Evolutionary conservation across 2,888 invertebrate species (phyloP), one percentile per base, ranked within the genome.

Genomic region (Phortica okadai): DNA sequence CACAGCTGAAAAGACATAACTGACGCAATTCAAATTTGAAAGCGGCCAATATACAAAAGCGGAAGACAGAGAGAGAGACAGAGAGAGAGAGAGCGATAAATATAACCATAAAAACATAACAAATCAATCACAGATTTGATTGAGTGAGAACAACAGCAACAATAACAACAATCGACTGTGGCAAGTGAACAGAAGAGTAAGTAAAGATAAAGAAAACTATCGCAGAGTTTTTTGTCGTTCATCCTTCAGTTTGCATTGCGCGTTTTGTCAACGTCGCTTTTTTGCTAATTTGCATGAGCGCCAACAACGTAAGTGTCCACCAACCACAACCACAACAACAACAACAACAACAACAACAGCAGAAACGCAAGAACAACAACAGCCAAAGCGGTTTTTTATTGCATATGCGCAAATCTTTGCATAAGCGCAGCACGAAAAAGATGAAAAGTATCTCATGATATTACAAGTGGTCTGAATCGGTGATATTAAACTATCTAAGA

Each of bases 401-500:
- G 84, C 90, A 90, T 84, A 85, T 91, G 80, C 88, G 88, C 81
- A 90, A 89, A 85, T 90, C 91, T 82, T 86, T 91, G 84, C 89
- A 90, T 86, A 89, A 88, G 86, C 91, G 91, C 87, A 91, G 91
- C 89, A 89, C 88, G 64, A 91, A 91, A 82, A 91, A 91, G 84
- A 91, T 91, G 91, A 91, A 90, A 90, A 91, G 90, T 84, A 89
- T 91, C 87, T 91, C 91, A 90, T 91, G 91, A 91, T 91, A 91
- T 87, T 91, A 90, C 85, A 91, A 91, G 90, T 91, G 91, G 90
- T 91, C 91, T 85, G 91, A 91, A 90, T 91, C 91, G 89, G 91
- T 91, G 89, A 89, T 91, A 90, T 87, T 91, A 84, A 91, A 91
- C 88, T 91, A 90, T 88, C 88, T 91, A 82, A 95, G 94, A 92